A percentile compares a stretch with the other conserved stretches of the same genome.
Conservation (phyloP, 2,797 vertebrate genomes). For the Carduelis carduelis region DNA sequence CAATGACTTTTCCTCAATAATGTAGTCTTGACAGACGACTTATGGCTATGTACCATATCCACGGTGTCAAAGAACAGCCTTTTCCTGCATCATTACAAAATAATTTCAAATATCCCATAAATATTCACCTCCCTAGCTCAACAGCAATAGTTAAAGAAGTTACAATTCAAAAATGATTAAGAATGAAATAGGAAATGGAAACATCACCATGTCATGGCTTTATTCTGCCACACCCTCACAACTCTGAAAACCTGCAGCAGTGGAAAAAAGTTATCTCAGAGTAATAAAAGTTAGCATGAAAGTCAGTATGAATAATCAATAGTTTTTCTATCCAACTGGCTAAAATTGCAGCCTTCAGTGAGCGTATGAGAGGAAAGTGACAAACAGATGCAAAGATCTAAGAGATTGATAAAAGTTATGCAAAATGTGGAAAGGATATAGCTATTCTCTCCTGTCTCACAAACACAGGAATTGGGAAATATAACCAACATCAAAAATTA, state of each 20-base stretch:
- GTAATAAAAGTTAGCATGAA: not conserved
- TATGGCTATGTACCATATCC: not conserved
- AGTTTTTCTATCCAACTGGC: not conserved
- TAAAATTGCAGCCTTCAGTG: not conserved
- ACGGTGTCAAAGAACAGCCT: not conserved
- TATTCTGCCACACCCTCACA: not conserved
- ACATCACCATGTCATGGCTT: not conserved
- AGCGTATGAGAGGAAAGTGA: not conserved
- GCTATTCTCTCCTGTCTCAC: not conserved
- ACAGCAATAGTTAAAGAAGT: not conserved
- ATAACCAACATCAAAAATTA: not conserved
- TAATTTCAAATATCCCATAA: not conserved
- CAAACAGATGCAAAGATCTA: not conserved
- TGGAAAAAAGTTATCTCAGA: not conserved
- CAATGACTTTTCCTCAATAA: not conserved
- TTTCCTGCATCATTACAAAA: not conserved
- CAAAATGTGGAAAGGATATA: not conserved
- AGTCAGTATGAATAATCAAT: not conserved
- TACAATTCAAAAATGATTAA: not conserved
- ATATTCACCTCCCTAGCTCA: not conserved
- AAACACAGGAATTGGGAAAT: not conserved
- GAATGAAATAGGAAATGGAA: not conserved
- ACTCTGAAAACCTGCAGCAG: not conserved
- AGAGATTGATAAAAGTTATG: not conserved
- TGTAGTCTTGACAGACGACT: not conserved